phyloP scores from a whole-genome alignment of 2,888 invertebrate species.

The Clostera curtula region DNA sequence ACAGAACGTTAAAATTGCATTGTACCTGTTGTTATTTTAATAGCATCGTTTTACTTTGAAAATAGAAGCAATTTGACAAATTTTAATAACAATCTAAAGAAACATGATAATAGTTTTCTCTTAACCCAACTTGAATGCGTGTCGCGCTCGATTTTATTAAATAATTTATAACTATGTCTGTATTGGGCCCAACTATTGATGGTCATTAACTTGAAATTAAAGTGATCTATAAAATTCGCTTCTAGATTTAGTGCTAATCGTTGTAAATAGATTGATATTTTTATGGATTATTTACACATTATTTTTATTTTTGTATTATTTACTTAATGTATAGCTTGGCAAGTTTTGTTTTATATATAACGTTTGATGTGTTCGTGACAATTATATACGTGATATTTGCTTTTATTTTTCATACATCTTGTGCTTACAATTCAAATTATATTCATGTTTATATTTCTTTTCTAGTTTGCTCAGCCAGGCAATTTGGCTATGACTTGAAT shows the following conservation, averaged over 20 bases:
- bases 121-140: no score
- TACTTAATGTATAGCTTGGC: constrained; percentile 55
- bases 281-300: constrained; percentile 55
- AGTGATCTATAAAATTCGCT: constrained; percentile 27
- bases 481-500: constrained; percentile 11
- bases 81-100: no score
- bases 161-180: no score
- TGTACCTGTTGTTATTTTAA: no score
- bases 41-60: constrained; percentile 5
- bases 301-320: constrained; percentile 58
- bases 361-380: constrained; percentile 25
- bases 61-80: constrained; percentile 10
- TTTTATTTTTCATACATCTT: constrained; percentile 1
- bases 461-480: constrained; percentile 18
- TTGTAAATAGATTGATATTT: constrained; percentile 63
- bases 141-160: no score
- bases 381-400: constrained; percentile 5
- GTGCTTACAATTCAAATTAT: constrained; percentile 6
- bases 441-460: constrained; percentile 9
- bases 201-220: constrained; percentile 17
- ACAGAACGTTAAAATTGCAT: no score
- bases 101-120: no score
- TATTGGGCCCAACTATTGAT: no score
- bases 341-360: constrained; percentile 35
- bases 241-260: constrained; percentile 35